phyloP scores from a whole-genome alignment of 2,113 vertebrate species.

The Sardina pilchardus region DNA sequence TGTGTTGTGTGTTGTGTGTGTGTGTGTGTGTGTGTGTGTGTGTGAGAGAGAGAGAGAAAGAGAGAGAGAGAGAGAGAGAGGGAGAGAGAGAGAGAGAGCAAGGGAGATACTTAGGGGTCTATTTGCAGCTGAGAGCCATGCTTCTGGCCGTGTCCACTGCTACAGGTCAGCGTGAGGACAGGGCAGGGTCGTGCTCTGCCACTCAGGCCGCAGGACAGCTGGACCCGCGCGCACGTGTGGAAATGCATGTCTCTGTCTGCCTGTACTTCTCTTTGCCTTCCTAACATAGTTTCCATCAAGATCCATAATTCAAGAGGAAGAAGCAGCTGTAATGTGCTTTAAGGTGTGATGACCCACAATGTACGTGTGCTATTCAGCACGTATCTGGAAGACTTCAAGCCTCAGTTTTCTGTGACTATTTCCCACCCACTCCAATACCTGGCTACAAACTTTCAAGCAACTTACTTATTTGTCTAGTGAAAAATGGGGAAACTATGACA shows the following conservation, averaged over 20 bases:
- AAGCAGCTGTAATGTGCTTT: background rate
- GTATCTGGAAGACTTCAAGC: background rate
- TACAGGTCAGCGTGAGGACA: slow-evolving; percentile 10
- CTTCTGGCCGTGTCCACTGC: background rate
- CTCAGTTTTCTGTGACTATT: background rate
- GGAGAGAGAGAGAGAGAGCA: background rate
- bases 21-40: slow-evolving; percentile 14
- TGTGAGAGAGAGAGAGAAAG: background rate
- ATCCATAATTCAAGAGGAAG: background rate
- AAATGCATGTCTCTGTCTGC: background rate
- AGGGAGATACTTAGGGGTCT: background rate
- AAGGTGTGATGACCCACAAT: background rate
- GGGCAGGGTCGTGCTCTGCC: background rate
- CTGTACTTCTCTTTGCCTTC: background rate
- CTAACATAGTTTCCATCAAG: background rate
- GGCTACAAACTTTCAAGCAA: background rate
- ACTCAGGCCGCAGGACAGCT: background rate
- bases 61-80: no score
- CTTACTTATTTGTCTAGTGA: background rate
- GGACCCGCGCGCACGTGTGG: background rate
- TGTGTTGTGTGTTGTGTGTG: background rate
- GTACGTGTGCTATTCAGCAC: background rate
- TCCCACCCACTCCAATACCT: background rate
- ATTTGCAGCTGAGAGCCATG: background rate
- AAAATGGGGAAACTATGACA: background rate